Percentiles rank a stretch among this genome's conserved stretches.
Evolutionary conservation across 2,888 invertebrate species (phyloP).

Genomic region (Drosophila kanekoi): DNA sequence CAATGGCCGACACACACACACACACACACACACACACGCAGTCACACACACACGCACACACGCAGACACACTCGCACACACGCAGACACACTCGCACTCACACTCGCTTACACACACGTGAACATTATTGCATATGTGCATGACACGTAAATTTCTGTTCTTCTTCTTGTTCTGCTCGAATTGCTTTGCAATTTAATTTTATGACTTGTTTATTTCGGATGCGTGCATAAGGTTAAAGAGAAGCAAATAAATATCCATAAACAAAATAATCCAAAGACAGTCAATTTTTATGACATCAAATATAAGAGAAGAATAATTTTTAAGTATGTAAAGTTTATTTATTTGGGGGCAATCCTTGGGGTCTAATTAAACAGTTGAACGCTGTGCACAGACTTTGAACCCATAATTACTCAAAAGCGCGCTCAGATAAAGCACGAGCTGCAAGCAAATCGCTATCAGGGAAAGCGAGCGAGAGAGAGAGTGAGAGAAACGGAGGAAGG

Average conservation of each 20-base stretch:
- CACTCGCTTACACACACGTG: constrained; percentile 11
- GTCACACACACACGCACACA: constrained; percentile 14
- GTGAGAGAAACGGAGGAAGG: background rate
- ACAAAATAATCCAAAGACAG: constrained; percentile 20
- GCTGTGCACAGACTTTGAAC: constrained; percentile 52
- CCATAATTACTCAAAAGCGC: constrained; percentile 73
- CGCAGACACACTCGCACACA: constrained; percentile 16
- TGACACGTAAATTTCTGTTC: constrained; percentile 49
- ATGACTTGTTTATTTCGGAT: constrained; percentile 64
- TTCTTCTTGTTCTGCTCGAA: constrained; percentile 40
- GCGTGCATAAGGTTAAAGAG: constrained; percentile 34
- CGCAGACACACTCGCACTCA: no score
- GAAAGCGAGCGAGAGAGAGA: background rate
- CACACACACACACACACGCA: constrained; percentile 13
- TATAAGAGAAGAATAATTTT: background rate
- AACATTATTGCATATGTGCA: constrained; percentile 51
- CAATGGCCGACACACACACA: constrained; percentile 62
- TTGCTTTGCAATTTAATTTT: constrained; percentile 65
- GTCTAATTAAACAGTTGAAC: constrained; percentile 72
- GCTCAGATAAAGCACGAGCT: constrained; percentile 71
- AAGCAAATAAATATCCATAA: constrained; percentile 24
- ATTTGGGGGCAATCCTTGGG: constrained; percentile 31
- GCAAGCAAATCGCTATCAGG: constrained; percentile 36
- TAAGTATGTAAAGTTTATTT: background rate
- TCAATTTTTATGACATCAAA: constrained; percentile 28